Base-by-base conservation (phyloP, 2,113 vertebrate genomes). In the Pyxicephalus adspersus region DNA sequence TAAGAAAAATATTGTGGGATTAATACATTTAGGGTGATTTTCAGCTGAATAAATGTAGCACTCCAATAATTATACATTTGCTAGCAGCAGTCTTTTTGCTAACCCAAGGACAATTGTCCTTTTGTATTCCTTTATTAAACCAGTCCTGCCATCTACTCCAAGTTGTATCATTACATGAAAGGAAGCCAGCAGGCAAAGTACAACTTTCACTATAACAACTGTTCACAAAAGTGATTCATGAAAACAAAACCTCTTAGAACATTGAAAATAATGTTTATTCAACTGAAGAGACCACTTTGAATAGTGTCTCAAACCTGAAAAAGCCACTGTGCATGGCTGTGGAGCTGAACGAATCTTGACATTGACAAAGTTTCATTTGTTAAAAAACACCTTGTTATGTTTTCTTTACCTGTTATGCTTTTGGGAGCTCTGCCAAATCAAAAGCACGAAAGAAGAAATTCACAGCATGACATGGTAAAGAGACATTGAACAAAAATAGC, bases 251-350 rank as follows among this genome's bases (percentile, higher is more conserved):
- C 63, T 77, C 70, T 76, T 64, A 54, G 17, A 64, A 65, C 61
- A 28, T 34, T 23, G 19, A 28, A 29, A 54, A 19, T 22, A 17
- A 52, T 77, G 63, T 65, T 77, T 77, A 65, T 77, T 51, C 51
- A 77, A 77, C 23, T 52, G 26, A 50, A 65, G 60, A 77, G 76
- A 55, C 76, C 76, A 65, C 76, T 77, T 28, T 77, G 26, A 52
- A 64, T 54, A 28, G 57, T 28, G 61, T 54, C 45, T 61, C 50
- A 66, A 29, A 28, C 60, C 28, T 52, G 18, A 29, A 54, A 51
- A 77, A 20, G 23, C 70, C 19, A 29, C 31, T 61, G 20, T 64
- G 31, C 64, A 26, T 52, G 17, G n/a, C 28, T 77, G 61, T 77
- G 55, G 28, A 65, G 26, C 50, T 65, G 26, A 77, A 66, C 76